Evolutionary conservation across 2,113 vertebrate species (phyloP).

Genomic region (Forbesichthys agassizii): DNA sequence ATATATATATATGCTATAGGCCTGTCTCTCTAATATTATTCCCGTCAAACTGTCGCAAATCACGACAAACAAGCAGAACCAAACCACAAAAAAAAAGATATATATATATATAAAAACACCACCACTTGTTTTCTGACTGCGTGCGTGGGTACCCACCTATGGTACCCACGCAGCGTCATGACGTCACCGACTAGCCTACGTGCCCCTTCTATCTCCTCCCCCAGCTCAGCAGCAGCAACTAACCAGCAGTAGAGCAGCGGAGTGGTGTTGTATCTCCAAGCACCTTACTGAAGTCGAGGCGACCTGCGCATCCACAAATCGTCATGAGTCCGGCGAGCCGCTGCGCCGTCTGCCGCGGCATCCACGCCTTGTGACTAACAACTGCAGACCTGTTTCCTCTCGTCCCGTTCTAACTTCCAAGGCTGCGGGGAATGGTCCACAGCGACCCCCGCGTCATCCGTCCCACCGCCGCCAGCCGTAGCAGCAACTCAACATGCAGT

Average conservation of each 20-base stretch:
- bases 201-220: not conserved
- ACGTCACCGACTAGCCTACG: constrained; percentile 44
- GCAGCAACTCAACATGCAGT: constrained; percentile 58
- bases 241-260: not conserved
- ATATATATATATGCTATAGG: too few relatives aligned
- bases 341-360: not conserved
- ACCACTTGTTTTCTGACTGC: not conserved
- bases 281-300: not conserved
- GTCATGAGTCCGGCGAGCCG: not conserved
- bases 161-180: constrained; percentile 31
- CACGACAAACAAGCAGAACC: too few relatives aligned
- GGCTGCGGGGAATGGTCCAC: constrained; percentile 61
- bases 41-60: too few relatives aligned
- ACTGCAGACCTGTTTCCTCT: too few relatives aligned
- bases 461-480: constrained; percentile 29
- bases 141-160: not conserved
- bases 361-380: not conserved
- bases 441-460: constrained; percentile 25
- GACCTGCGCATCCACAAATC: constrained; percentile 11
- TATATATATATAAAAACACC: too few relatives aligned
- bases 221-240: constrained; percentile 4
- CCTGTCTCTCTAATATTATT: too few relatives aligned
- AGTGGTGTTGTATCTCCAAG: not conserved
- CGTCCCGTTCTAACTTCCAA: constrained; percentile 1
- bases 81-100: not conserved